These are phyloP conservation scores for Pycnonotus jocosus DNA, from an alignment of 2,113 vertebrate genomes.

Conservation along the genomic window DNA sequence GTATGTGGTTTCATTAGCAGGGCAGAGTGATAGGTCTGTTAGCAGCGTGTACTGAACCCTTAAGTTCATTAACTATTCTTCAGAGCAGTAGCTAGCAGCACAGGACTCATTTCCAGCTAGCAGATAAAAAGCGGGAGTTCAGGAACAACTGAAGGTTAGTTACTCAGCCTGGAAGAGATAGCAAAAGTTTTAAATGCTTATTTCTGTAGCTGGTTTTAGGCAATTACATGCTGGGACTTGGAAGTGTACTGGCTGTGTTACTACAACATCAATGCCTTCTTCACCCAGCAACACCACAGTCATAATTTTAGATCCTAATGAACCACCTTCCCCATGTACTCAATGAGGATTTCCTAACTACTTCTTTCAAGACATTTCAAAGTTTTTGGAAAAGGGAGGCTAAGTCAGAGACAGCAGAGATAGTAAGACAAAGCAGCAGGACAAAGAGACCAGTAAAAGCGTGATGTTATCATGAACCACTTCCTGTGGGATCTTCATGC, in stretches of 20 bases:
- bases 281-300: rapidly evolving
- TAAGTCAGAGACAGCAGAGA: background rate
- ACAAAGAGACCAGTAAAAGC: background rate
- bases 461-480: background rate
- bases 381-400: background rate
- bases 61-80: background rate
- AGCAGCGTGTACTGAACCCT: background rate
- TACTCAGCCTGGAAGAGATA: background rate
- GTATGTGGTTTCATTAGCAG: background rate
- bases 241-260: background rate
- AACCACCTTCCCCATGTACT: background rate
- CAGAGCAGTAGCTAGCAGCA: background rate
- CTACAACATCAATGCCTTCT: background rate
- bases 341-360: background rate
- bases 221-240: background rate
- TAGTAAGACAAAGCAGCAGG: background rate
- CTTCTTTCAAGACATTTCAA: background rate
- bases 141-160: background rate
- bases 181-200: background rate
- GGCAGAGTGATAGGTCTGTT: background rate
- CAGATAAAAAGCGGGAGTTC: background rate
- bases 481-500: background rate
- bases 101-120: background rate
- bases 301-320: background rate
- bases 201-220: background rate